Evolutionary conservation across 2,888 invertebrate genomes (phyloP), one percentile per base, ranked within the genome.

Genomic region (Drosophila nr. perissopoda): DNA sequence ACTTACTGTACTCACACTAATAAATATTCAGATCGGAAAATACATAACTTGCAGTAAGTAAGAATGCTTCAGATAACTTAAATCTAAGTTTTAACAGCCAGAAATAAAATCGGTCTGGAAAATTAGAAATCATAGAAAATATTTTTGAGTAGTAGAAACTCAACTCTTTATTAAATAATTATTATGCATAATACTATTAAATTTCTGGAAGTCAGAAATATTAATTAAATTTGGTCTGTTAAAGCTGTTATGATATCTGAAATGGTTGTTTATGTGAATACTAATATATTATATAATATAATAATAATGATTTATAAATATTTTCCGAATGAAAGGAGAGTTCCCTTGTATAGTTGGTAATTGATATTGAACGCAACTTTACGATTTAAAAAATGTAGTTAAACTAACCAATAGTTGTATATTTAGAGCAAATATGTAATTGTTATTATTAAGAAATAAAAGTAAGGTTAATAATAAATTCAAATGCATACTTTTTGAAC

Each of bases 351-450:
- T 42, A 1, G n/a, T n/a, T 11, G 6, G n/a, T n/a, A n/a, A n/a
- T n/a, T n/a, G n/a, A n/a, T n/a, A n/a, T n/a, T n/a, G n/a, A n/a
- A n/a, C n/a, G 10, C 10, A 5, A 10, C 2, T n/a, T 10, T n/a
- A 40, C 11, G 2, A n/a, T n/a, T 40, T 11, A 2, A 0, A n/a
- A n/a, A n/a, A n/a, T 29, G 1, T 29, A 7, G 29, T 0, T 5
- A 40, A 40, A 5, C 18, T 2, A 7, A 36, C 2, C 36, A 36
- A 36, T 36, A 2, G 0, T n/a, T n/a, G n/a, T 10, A n/a, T 10
- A 7, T 2, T 5, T 0, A 36, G 0, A 2, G 16, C 16, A 18
- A 7, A 16, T 3, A 7, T 18, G 3, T 36, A 7, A 36, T 36
- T 16, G 5, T 36, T 16, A 16, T 36, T 42, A 6, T 13, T 13